Evolutionary conservation across 2,113 vertebrate genomes (phyloP).

Genomic region (Seriola aureovittata): DNA sequence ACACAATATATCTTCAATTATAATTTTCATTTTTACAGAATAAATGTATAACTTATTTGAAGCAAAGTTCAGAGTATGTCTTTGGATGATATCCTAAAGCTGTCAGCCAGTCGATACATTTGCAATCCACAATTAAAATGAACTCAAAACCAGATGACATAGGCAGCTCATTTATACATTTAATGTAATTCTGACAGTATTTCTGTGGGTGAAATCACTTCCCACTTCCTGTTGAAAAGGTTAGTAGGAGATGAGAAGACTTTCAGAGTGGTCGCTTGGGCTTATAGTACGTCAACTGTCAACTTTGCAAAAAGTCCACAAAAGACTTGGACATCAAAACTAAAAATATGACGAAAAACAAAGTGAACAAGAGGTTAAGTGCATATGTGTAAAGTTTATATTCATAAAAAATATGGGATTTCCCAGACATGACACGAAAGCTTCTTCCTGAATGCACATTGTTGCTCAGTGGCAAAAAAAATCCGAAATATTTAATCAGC

Average conservation of each 20-base stretch:
- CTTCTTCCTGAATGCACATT: neutral
- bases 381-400: neutral
- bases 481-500: neutral
- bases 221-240: neutral
- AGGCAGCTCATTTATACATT: neutral
- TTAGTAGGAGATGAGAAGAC: neutral
- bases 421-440: neutral
- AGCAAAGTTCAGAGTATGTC: neutral
- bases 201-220: neutral
- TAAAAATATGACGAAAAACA: neutral
- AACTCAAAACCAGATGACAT: neutral
- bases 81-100: neutral
- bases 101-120: neutral
- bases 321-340: neutral
- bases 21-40: neutral
- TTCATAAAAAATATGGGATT: neutral
- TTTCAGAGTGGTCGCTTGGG: neutral
- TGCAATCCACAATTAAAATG: neutral
- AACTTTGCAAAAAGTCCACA: neutral
- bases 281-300: neutral
- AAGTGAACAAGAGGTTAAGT: neutral
- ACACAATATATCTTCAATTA: neutral
- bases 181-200: neutral
- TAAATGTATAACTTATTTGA: constrained; percentile 1
- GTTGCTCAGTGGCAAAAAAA: neutral